Percentiles rank a stretch among this genome's conserved stretches.
Evolutionary conservation across 1,140 invertebrate species (phyloP).

Genomic region (Diorhabda sublineata): DNA sequence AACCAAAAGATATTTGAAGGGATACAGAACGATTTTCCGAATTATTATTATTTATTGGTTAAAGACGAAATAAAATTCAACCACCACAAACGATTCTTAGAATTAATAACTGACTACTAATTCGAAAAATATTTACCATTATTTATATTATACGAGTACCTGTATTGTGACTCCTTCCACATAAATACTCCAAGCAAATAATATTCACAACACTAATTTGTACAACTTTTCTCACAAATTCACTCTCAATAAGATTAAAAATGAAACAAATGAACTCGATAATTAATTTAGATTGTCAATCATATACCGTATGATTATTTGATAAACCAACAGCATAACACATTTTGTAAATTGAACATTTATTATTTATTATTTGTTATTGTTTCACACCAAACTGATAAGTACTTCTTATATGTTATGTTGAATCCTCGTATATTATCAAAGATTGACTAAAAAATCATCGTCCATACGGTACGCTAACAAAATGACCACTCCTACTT

Average conservation of each 20-base stretch:
- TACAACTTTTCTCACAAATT: constrained; percentile 9
- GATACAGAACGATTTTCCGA: no score
- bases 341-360: constrained; percentile 42
- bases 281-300: constrained; percentile 34
- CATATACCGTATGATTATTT: constrained; percentile 38
- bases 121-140: no score
- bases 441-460: constrained; percentile 30
- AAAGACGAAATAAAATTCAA: no score
- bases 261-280: constrained; percentile 4
- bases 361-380: constrained; percentile 44
- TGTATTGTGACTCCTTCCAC: background rate
- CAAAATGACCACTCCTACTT: constrained; percentile 29
- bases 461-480: constrained; percentile 28
- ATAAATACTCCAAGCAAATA: background rate
- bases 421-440: constrained; percentile 41
- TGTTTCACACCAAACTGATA: constrained; percentile 46
- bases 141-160: background rate
- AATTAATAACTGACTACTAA: no score
- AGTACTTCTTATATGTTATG: constrained; percentile 36
- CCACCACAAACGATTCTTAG: no score
- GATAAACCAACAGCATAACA: constrained; percentile 38
- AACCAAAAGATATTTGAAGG: no score
- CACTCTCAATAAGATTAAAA: background rate
- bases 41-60: no score
- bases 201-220: constrained; percentile 6